A percentile compares a stretch with the other conserved stretches of the same genome.
Evolutionary conservation across 2,113 vertebrate genomes (phyloP).

Genomic region (Chrysochloris asiatica): DNA sequence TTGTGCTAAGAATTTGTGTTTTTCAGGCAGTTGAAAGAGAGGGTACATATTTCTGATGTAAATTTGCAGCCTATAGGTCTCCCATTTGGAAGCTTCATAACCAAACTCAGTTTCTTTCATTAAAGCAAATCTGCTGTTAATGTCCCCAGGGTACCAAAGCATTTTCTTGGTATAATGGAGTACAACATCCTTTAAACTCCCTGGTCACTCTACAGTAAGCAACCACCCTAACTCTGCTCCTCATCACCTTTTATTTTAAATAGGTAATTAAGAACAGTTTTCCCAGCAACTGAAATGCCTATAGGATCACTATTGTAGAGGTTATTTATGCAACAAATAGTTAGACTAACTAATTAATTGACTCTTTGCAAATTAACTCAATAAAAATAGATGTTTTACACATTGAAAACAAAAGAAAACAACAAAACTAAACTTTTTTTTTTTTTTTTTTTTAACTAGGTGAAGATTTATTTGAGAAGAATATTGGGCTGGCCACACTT

Average conservation of each 20-base stretch:
- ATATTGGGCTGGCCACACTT: background rate
- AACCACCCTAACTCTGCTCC: constrained; percentile 9
- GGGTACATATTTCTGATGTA: too few species aligned
- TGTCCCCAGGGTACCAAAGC: constrained; percentile 48
- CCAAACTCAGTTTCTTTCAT: constrained; percentile 44
- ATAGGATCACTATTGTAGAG: background rate
- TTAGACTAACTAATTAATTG: background rate
- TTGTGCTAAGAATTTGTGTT: background rate
- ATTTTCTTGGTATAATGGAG: constrained; percentile 55
- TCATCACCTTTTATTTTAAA: constrained; percentile 7
- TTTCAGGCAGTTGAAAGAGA: background rate
- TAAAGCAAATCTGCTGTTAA: constrained; percentile 53
- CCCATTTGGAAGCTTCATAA: background rate
- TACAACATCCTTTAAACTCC: constrained; percentile 62
- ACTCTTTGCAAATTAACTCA: background rate
- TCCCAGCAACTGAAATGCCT: background rate
- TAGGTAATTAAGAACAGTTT: constrained; percentile 39
- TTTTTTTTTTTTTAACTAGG: background rate
- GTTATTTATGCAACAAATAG: background rate
- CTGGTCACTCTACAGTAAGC: constrained; percentile 40
- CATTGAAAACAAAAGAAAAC: background rate
- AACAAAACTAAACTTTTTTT: too few species aligned
- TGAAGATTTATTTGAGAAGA: constrained; percentile 21
- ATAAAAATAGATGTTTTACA: background rate
- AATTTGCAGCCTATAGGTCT: background rate